Evolutionary conservation across 2,888 invertebrate species (phyloP), one percentile per base, ranked within the genome.

Genomic region (Gibbula magus): DNA sequence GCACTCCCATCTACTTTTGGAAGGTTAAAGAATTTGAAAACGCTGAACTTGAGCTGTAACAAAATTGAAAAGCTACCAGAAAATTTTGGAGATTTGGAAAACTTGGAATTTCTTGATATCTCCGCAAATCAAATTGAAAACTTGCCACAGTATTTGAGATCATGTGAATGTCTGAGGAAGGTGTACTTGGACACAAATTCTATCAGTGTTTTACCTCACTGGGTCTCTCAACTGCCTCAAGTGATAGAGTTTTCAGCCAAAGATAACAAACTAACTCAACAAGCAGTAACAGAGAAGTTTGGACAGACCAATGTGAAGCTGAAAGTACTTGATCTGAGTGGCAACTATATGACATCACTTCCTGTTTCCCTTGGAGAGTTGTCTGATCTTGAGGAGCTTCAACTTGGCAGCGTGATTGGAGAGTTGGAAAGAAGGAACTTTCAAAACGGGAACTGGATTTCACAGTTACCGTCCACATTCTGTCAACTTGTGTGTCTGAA

Each of bases 361-460:
- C 91, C 91, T 32, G 86, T 87, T 13, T 84, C 86, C 7, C 76
- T 91, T 35, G 90, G 91, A 29, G 78, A 85, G 51, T 81, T 91
- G 75, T 54, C 79, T 53, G 74, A 76, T 16, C 80, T 91, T 73
- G 89, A 91, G 81, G 85, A 78, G 39, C 73, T 90, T 35, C 86
- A 89, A 73, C 76, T 90, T 29, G 91, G 91, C 13, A 90, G 90
- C 85, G 86, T 87, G 35, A 87, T 91, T 35, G 87, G 85, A 56
- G 91, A 91, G 79, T 75, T 91, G 7, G 91, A 91, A 81, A 78
- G 91, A 54, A 79, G 87, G 13, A 87, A 89, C 66, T 89, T 88
- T 79, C 89, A 89, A 77, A 92, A 91, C 84, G 92, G 92, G 7
- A 91, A 91, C 83, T 90, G 89, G 89, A 61, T 91, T 7, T 66